phyloP scores from a whole-genome alignment of 2,113 vertebrate species.

The Melanerpes aurifrons region DNA sequence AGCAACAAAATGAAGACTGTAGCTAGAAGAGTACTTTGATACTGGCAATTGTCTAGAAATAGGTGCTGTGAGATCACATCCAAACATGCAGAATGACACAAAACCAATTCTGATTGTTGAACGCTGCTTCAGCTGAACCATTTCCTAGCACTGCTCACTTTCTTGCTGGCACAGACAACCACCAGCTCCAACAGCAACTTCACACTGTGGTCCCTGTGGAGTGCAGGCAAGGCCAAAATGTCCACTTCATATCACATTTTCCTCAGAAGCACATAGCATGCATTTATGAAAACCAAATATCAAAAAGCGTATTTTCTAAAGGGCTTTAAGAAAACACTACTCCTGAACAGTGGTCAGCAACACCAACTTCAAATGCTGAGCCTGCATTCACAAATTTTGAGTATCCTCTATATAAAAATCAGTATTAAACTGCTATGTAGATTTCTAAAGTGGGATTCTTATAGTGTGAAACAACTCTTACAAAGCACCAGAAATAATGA shows the following conservation, averaged over 20 bases:
- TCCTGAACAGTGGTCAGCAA: not conserved
- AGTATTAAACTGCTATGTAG: rapidly evolving
- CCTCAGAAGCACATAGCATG: not conserved
- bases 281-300: not conserved
- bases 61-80: not conserved
- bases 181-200: not conserved
- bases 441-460: not conserved
- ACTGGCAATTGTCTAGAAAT: not conserved
- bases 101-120: not conserved
- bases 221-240: rapidly evolving
- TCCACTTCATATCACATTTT: not conserved
- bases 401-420: not conserved
- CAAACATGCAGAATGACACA: not conserved
- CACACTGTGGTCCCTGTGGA: not conserved
- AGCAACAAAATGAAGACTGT: not conserved
- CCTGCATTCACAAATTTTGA: not conserved
- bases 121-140: not conserved
- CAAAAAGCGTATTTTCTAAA: not conserved
- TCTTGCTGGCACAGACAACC: not conserved
- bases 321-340: not conserved
- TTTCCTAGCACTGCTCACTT: not conserved
- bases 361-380: not conserved
- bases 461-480: not conserved
- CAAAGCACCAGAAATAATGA: not conserved
- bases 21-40: not conserved